phyloP scores from a whole-genome alignment of 2,113 vertebrate genomes.

The Lophochroa leadbeateri region DNA sequence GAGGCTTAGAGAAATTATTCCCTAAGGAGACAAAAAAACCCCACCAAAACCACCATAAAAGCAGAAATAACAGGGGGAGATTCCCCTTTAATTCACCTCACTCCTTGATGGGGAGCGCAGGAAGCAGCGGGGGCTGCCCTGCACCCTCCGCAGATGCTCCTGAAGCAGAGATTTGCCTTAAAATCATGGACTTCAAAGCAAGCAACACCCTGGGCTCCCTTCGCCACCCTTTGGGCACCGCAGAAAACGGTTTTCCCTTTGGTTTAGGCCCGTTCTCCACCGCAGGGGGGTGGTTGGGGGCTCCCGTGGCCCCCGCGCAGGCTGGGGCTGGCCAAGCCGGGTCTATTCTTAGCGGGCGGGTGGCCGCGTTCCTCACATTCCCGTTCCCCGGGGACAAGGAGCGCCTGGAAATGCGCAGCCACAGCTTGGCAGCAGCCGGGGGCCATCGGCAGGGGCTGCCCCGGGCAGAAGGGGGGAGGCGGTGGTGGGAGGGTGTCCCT shows the following conservation, averaged over 20 bases:
- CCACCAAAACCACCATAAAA: neutral
- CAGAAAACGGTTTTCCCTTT: neutral
- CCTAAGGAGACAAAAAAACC: neutral
- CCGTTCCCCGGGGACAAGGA: constrained; percentile 52
- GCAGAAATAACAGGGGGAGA: neutral
- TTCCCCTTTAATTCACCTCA: neutral
- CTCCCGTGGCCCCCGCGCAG: neutral
- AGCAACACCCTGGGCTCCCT: neutral
- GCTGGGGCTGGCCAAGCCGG: neutral
- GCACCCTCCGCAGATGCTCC: neutral
- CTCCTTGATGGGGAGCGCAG: neutral
- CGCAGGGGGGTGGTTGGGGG: neutral
- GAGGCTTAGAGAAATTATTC: constrained; percentile 8
- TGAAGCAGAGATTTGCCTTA: neutral
- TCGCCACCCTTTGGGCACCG: neutral
- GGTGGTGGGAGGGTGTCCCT: rapidly evolving
- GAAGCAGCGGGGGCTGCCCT: neutral
- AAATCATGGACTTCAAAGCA: neutral
- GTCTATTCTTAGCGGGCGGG: constrained; percentile 44
- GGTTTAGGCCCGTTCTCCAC: neutral
- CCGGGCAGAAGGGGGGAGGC: neutral
- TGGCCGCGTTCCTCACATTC: constrained; percentile 55
- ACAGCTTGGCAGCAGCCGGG: constrained; percentile 21
- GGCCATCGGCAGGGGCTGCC: neutral
- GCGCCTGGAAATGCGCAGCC: neutral